Conservation (phyloP, 2,113 vertebrate genomes). For the Corythornis cristatus region DNA sequence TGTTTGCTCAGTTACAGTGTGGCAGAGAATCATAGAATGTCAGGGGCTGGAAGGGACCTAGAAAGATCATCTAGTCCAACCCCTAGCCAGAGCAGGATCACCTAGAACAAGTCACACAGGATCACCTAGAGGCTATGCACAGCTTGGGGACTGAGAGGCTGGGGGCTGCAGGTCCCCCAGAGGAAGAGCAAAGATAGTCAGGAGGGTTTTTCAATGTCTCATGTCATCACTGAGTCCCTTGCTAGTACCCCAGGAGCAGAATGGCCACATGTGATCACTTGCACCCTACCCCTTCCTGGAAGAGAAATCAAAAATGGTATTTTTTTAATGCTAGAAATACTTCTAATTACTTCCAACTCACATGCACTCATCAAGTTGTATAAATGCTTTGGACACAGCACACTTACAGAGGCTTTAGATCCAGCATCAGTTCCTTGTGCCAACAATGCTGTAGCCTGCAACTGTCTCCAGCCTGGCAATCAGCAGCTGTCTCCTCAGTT, state of each 20-base stretch:
- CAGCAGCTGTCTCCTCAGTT: rapidly evolving
- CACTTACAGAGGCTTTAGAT: neutral
- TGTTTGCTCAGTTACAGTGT: neutral
- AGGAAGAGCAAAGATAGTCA: neutral
- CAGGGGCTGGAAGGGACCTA: too few species aligned
- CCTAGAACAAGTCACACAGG: too few species aligned
- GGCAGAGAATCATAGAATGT: neutral
- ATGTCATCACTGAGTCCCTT: neutral
- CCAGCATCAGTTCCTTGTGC: neutral
- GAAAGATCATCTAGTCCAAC: too few species aligned
- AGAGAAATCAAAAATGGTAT: neutral
- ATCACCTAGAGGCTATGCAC: neutral
- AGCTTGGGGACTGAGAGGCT: neutral
- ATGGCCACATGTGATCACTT: neutral
- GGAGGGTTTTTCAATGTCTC: neutral
- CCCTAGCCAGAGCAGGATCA: too few species aligned
- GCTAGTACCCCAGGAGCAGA: neutral
- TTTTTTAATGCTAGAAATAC: neutral
- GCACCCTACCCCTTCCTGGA: neutral
- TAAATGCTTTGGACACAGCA: neutral
- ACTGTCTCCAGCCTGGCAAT: neutral
- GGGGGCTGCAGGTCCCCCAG: neutral
- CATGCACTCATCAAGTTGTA: neutral
- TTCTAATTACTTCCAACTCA: neutral
- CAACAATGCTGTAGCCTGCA: neutral